Percentiles rank a stretch among this genome's conserved stretches.
These are phyloP conservation scores for Drosophila erecta DNA, from an alignment of 1,140 invertebrate species.

Conservation along the genomic window DNA sequence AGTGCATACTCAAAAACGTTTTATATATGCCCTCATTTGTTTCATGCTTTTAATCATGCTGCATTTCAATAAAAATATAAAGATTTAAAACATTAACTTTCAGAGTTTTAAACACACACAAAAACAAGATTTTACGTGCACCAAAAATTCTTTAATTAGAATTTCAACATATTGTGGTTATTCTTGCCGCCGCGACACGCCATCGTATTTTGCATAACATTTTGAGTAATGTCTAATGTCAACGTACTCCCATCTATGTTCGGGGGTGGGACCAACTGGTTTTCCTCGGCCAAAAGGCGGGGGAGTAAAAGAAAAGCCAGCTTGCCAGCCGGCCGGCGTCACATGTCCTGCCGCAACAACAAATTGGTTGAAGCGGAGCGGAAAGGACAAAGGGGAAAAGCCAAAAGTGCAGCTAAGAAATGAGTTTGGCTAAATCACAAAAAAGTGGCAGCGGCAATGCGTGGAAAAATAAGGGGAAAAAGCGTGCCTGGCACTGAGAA, in stretches of 20 bases:
- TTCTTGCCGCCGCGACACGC: conserved; percentile 54
- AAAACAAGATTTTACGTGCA: not conserved
- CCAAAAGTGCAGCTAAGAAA: conserved; percentile 71
- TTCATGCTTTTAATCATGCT: no score
- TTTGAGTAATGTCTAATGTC: conserved; percentile 82
- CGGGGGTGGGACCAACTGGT: conserved; percentile 30
- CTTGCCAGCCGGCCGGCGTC: conserved; percentile 49
- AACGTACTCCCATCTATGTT: conserved; percentile 63
- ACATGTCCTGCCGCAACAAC: conserved; percentile 70
- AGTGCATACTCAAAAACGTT: not conserved
- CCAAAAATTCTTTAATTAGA: conserved; percentile 61
- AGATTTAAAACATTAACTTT: not conserved
- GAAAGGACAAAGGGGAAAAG: conserved; percentile 53
- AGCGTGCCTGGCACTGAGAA: conserved; percentile 11
- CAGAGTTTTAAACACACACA: not conserved
- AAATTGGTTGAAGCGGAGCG: conserved; percentile 54
- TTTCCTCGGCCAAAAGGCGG: conserved; percentile 7
- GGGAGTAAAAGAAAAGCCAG: conserved; percentile 13
- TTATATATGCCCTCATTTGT: no score
- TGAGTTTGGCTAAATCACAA: conserved; percentile 57
- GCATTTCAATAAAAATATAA: no score
- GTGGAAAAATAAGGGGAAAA: conserved; percentile 35
- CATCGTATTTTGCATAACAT: conserved; percentile 75
- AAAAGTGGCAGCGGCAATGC: conserved; percentile 40
- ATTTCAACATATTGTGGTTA: conserved; percentile 45